Conservation (phyloP, 2,888 invertebrate genomes). For the Drosophila austrosaltans region DNA sequence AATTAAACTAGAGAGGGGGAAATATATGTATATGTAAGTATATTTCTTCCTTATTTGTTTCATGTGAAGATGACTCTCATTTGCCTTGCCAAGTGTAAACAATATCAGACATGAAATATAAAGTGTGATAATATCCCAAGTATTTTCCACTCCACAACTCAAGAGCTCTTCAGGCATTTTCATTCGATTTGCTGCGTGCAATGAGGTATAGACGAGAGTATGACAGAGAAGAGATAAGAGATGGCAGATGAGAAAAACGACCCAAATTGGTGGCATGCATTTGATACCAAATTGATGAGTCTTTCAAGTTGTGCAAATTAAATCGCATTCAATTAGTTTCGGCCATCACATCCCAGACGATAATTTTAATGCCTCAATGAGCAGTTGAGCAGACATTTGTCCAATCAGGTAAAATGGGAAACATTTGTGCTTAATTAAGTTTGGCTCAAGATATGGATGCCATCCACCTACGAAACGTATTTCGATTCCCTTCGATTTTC, state of each 20-base stretch:
- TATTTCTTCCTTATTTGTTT: not conserved
- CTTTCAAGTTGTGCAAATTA: conserved; percentile 16
- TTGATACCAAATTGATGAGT: conserved; percentile 12
- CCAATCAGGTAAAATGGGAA: conserved; percentile 4
- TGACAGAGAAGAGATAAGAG: not conserved
- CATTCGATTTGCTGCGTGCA: not conserved
- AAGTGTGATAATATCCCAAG: conserved; percentile 23
- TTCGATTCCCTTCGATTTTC: not conserved
- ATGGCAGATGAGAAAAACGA: not conserved
- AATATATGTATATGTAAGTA: too few species aligned
- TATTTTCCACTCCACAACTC: conserved; percentile 13
- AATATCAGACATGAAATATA: not conserved
- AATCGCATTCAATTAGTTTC: conserved; percentile 14
- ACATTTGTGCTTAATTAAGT: conserved; percentile 12
- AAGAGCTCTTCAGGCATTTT: conserved; percentile 5
- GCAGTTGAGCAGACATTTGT: conserved; percentile 10
- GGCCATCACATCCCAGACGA: conserved; percentile 14
- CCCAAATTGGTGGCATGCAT: not conserved
- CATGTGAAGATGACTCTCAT: too few species aligned
- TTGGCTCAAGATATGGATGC: conserved; percentile 1
- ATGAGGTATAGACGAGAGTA: not conserved
- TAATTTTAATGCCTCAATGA: conserved; percentile 21
- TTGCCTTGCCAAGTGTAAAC: too few species aligned
- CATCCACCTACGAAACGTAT: not conserved
- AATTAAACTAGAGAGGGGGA: too few species aligned